These are phyloP conservation scores for Dasyornis broadbenti DNA, from an alignment of 2,113 vertebrate species.

Conservation along the genomic window DNA sequence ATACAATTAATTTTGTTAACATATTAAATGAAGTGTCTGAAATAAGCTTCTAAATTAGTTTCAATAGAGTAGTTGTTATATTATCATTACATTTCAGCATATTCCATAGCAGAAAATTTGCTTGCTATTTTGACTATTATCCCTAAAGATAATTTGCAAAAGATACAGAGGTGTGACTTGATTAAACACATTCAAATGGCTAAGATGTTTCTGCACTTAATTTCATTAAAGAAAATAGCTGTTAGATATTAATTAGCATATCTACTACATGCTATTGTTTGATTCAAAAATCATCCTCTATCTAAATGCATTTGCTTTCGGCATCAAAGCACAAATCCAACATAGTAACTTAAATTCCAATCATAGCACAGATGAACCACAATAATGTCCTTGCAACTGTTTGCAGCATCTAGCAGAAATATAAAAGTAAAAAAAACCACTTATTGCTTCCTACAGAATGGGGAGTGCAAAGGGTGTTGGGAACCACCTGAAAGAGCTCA, in stretches of 20 bases:
- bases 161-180: conserved; percentile 39
- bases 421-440: not conserved
- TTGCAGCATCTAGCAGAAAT: not conserved
- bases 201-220: conserved; percentile 32
- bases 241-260: conserved; percentile 53
- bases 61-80: conserved; percentile 9
- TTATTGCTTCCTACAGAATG: not conserved
- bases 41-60: conserved; percentile 55
- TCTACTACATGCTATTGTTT: conserved; percentile 33
- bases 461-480: not conserved
- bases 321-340: not conserved
- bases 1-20: conserved; percentile 45
- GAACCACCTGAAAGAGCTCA: not conserved
- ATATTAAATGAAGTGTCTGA: conserved; percentile 36
- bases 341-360: not conserved
- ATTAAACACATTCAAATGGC: conserved; percentile 23
- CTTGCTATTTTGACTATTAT: conserved; percentile 34
- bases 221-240: conserved; percentile 53
- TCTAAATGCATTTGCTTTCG: conserved; percentile 6
- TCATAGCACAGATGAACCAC: not conserved
- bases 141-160: not conserved
- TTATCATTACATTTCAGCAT: conserved; percentile 32
- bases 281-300: not conserved
- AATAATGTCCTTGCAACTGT: not conserved
- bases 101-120: conserved; percentile 2